These are phyloP conservation scores for Drosophila planitibia DNA, from an alignment of 2,888 invertebrate species.

Conservation along the genomic window DNA sequence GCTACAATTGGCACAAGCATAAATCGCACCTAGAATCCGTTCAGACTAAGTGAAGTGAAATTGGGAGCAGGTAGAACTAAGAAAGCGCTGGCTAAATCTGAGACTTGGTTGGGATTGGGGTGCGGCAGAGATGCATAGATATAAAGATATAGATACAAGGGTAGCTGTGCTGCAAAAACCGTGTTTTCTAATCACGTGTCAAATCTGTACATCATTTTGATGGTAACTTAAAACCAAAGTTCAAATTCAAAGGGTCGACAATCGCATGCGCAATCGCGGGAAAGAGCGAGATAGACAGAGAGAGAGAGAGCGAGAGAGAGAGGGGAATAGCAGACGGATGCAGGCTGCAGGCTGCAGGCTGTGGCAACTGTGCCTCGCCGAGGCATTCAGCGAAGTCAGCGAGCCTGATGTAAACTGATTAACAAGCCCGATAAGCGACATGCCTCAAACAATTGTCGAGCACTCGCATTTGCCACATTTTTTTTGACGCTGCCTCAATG, in stretches of 20 bases:
- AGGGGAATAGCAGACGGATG: not conserved
- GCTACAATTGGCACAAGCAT: not conserved
- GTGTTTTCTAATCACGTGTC: slow-evolving; percentile 80
- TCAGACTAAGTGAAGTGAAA: not conserved
- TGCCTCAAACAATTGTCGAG: slow-evolving; percentile 55
- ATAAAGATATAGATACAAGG: not conserved
- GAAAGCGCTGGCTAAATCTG: not conserved
- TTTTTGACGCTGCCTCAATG: slow-evolving; percentile 39
- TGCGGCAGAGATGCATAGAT: not conserved
- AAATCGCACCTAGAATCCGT: not conserved
- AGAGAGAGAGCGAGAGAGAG: not conserved
- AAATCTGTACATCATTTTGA: slow-evolving; percentile 77
- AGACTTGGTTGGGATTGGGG: not conserved
- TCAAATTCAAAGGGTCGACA: slow-evolving; percentile 44
- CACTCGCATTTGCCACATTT: slow-evolving; percentile 71
- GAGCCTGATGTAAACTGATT: slow-evolving; percentile 76
- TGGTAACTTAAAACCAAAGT: slow-evolving; percentile 82
- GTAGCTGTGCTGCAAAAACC: slow-evolving; percentile 15
- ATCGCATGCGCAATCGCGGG: slow-evolving; percentile 29
- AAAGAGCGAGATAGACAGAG: slow-evolving; percentile 1
- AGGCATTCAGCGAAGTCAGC: slow-evolving; percentile 70
- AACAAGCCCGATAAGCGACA: slow-evolving; percentile 71
- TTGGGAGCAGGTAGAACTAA: not conserved
- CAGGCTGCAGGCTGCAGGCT: slow-evolving; percentile 3
- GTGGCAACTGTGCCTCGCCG: slow-evolving; percentile 7